Percentiles rank a stretch among this genome's conserved stretches.
Evolutionary conservation across 1,140 invertebrate genomes (phyloP).

Genomic region (Ceratitis capitata): DNA sequence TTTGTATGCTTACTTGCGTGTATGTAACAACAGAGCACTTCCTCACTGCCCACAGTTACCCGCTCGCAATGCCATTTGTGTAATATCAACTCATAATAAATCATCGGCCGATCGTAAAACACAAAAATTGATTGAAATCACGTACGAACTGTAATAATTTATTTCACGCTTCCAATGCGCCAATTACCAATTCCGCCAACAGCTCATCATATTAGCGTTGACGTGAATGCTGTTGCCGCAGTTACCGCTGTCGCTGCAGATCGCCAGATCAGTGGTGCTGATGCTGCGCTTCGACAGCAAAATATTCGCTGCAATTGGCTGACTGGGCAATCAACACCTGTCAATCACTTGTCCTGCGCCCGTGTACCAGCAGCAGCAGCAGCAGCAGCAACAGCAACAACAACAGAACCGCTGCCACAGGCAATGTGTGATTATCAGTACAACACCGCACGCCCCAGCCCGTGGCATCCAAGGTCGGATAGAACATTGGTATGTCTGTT

Average conservation of each 20-base stretch:
- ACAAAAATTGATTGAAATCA: conserved; percentile 40
- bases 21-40: neutral
- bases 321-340: conserved; percentile 35
- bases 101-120: neutral
- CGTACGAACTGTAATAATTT: conserved; percentile 40
- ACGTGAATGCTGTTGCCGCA: neutral
- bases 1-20: neutral
- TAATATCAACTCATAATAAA: neutral
- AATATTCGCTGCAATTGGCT: neutral
- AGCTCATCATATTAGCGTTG: neutral
- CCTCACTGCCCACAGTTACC: neutral
- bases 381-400: neutral
- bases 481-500: neutral
- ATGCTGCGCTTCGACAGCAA: neutral
- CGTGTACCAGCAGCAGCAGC: neutral
- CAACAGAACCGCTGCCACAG: neutral
- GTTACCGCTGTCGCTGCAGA: neutral
- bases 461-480: neutral
- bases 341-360: conserved; percentile 9
- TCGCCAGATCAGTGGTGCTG: neutral
- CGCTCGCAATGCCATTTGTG: neutral
- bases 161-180: conserved; percentile 21
- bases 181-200: conserved; percentile 35
- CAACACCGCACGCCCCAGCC: conserved; percentile 12
- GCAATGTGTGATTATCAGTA: neutral